Percentiles rank a stretch among this genome's conserved stretches.
Evolutionary conservation across 1,140 invertebrate genomes (phyloP).

Genomic region (Saccostrea glomerata): DNA sequence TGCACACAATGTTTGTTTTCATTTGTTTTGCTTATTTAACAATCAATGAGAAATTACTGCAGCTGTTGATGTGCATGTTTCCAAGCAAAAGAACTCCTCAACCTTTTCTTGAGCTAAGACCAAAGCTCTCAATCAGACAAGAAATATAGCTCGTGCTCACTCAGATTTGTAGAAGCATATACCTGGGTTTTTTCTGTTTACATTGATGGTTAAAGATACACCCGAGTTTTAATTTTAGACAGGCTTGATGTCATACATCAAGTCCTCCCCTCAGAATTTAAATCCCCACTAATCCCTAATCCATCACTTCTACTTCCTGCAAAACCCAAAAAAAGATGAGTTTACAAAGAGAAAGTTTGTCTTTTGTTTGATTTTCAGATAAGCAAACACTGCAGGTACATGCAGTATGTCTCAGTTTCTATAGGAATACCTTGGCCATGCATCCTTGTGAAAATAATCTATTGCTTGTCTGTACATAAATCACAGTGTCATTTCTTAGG

Average conservation of each 20-base stretch:
- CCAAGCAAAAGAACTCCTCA: background rate
- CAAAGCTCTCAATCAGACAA: background rate
- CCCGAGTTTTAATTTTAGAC: constrained; percentile 17
- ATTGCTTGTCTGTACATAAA: constrained; percentile 7
- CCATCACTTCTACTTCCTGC: background rate
- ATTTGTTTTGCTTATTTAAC: constrained; percentile 13
- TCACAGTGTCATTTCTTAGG: background rate
- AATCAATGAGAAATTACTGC: constrained; percentile 13
- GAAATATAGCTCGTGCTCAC: background rate
- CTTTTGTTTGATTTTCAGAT: constrained; percentile 20
- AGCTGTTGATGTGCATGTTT: background rate
- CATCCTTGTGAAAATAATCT: background rate
- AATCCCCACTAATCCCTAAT: background rate
- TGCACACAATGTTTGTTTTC: constrained; percentile 5
- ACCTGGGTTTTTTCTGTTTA: background rate
- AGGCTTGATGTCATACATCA: constrained; percentile 16
- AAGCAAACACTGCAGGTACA: constrained; percentile 2
- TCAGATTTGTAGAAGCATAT: background rate
- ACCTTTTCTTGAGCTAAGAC: background rate
- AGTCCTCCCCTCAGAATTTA: background rate
- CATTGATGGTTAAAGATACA: background rate
- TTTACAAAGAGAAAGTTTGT: constrained; percentile 20
- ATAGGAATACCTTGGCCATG: background rate
- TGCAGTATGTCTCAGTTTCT: background rate
- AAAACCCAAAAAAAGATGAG: background rate